Conservation (phyloP, 2,113 vertebrate genomes). For the Campylorhamphus procurvoides region DNA sequence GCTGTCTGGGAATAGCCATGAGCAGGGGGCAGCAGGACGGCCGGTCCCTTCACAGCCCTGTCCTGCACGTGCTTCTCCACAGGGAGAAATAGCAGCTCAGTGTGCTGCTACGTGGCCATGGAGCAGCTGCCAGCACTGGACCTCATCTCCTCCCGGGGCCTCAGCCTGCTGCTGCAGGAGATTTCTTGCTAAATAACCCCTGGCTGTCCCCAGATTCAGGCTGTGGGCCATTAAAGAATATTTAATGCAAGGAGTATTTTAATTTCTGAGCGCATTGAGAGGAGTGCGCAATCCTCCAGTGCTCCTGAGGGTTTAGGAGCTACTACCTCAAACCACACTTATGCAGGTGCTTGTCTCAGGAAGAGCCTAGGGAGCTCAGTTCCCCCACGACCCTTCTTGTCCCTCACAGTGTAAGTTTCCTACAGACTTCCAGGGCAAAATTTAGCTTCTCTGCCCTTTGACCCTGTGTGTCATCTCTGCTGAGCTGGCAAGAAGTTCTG, state of each 20-base stretch:
- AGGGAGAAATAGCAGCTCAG: background rate
- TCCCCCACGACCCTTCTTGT: accelerated
- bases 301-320: background rate
- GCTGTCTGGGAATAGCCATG: background rate
- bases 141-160: background rate
- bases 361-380: background rate
- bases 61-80: background rate
- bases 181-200: background rate
- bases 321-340: accelerated
- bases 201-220: background rate
- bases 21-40: background rate
- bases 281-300: accelerated
- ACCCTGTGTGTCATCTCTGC: background rate
- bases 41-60: accelerated
- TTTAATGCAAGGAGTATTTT: background rate
- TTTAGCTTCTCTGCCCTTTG: background rate
- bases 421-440: background rate
- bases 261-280: background rate
- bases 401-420: background rate
- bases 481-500: background rate
- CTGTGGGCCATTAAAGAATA: background rate
- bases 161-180: background rate
- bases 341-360: background rate
- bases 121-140: background rate
- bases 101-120: accelerated